These are phyloP conservation scores for Thryonomys swinderianus DNA, from an alignment of 2,113 vertebrate genomes.

Conservation along the genomic window DNA sequence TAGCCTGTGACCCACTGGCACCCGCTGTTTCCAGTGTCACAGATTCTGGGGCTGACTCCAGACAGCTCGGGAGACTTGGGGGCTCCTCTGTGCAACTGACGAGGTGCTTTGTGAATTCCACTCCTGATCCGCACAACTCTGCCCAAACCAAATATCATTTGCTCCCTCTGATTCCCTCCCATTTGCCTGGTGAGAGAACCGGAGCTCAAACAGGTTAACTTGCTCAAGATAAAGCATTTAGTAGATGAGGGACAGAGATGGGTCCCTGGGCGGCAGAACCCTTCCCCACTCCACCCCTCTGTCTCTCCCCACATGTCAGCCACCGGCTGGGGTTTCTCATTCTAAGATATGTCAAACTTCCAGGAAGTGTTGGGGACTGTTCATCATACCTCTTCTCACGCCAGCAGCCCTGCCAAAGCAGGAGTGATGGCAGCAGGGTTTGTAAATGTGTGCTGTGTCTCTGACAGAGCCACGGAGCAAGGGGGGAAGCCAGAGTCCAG, in stretches of 20 bases:
- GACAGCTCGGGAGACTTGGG: not conserved
- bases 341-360: not conserved
- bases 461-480: not conserved
- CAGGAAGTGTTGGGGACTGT: not conserved
- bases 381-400: not conserved
- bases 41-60: not conserved
- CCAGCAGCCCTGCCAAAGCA: not conserved
- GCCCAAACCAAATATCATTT: not conserved
- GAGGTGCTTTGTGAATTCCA: not conserved
- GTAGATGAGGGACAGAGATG: not conserved
- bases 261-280: fast-evolving
- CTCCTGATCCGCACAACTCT: not conserved
- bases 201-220: not conserved
- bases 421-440: not conserved
- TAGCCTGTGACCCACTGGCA: not conserved
- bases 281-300: too few relatives aligned
- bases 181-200: slow-evolving; percentile 24
- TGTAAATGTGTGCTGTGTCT: not conserved
- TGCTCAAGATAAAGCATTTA: not conserved
- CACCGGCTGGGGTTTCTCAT: not conserved
- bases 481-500: not conserved
- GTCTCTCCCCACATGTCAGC: not conserved
- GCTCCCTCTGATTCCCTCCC: not conserved
- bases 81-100: not conserved
- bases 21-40: not conserved